Percentiles rank a stretch among this genome's conserved stretches.
phyloP scores from a whole-genome alignment of 2,888 invertebrate genomes.

The Nephrotoma flavescens region DNA sequence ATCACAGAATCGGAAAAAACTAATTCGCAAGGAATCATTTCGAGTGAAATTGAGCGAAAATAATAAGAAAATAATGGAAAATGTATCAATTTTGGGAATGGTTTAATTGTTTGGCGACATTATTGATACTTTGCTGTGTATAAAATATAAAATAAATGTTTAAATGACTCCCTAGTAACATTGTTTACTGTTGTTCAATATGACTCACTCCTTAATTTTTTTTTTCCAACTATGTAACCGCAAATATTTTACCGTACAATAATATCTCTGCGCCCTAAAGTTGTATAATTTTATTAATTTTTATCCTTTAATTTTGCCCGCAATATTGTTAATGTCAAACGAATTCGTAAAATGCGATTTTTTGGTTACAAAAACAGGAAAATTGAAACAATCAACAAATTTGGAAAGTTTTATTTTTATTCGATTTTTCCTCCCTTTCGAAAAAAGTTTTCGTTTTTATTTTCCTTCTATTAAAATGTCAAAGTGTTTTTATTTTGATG shows the following conservation, averaged over 20 bases:
- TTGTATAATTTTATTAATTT: neutral
- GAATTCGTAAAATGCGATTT: neutral
- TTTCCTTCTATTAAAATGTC: neutral
- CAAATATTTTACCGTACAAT: neutral
- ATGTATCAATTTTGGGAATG: neutral
- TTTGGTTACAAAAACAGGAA: neutral
- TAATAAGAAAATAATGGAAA: neutral
- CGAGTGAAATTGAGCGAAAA: neutral
- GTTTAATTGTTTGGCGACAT: neutral
- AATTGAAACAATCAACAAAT: neutral
- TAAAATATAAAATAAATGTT: neutral
- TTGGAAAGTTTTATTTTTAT: neutral
- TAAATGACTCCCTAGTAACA: too few relatives aligned
- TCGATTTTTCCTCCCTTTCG: neutral
- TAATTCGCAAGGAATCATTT: neutral
- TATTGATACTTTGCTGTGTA: neutral
- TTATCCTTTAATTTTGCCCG: neutral
- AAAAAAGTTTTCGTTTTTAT: neutral
- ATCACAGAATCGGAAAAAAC: neutral
- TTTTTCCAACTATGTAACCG: neutral
- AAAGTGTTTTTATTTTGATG: neutral
- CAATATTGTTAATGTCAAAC: neutral
- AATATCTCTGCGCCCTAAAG: neutral
- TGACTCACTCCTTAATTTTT: too few relatives aligned
- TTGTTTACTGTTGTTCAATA: too few relatives aligned